Base-by-base conservation (phyloP, 2,888 invertebrate genomes). In the Tetranychus piercei region DNA sequence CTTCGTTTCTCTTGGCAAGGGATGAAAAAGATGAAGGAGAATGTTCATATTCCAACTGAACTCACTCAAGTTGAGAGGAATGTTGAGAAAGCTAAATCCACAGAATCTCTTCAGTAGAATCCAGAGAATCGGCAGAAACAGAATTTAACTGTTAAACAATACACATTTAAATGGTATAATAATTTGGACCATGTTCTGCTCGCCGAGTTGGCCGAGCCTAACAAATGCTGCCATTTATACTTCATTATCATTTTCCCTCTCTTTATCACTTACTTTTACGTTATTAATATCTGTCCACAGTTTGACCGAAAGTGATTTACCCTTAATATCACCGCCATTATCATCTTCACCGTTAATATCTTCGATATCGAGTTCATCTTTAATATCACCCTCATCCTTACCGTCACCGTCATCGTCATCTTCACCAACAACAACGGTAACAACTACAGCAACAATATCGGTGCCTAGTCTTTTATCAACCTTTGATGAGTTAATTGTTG, bases 391-490 rank as follows among this genome's bases (percentile, higher is more conserved):
- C 20, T 67, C n/a, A 5, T 55, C 23, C 72, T 72, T 45, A 23
- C 45, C 34, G 7, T 44, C 72, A 9, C 45, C 43, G 0, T 64
- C 73, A 34, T 18, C 44, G 0, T 73, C 73, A 34, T 44, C 64
- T 6, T 73, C 11, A n/a, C 11, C 71, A 20, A 11, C 69, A 69
- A 20, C 34, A 20, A 66, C 66, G 20, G 66, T 11, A 20, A 66
- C 66, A n/a, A 69, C 69, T 23, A 55, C 15, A 55, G 55, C 9
- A 15, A 9, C 9, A 55, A 55, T 55, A 55, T 55, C 77, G 43
- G 76, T 77, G 44, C 79, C 79, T 20, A 77, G 76, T n/a, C 74
- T 79, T 69, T 72, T 76, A 1, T 77, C 76, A 22, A 77, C 75
- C 3, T 79, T 79, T 73, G 15, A 75, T 6, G 76, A 76, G n/a